Percentiles rank a stretch among this genome's conserved stretches.
Conservation (phyloP, 2,888 invertebrate species). For the Papilio protenor region DNA sequence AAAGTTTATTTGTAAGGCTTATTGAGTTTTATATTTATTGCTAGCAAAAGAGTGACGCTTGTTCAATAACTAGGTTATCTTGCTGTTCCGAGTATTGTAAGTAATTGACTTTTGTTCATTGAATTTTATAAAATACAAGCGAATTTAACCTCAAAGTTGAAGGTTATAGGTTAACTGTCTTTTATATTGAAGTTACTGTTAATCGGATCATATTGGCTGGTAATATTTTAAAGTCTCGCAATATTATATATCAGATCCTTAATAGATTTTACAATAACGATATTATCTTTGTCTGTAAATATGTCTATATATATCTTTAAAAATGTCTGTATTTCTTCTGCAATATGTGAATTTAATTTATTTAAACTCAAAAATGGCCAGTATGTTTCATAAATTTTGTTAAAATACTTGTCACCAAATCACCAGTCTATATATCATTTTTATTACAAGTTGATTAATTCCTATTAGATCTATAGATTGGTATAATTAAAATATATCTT, state of each 20-base stretch:
- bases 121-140: constrained; percentile 8
- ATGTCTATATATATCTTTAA: too few species aligned
- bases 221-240: background rate
- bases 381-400: too few species aligned
- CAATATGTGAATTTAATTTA: too few species aligned
- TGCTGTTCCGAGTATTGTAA: background rate
- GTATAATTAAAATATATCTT: constrained; percentile 1
- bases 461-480: background rate
- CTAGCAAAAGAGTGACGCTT: background rate
- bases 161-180: constrained; percentile 29
- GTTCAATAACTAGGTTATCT: background rate
- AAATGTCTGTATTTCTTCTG: too few species aligned
- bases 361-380: too few species aligned
- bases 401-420: too few species aligned
- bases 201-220: constrained; percentile 1
- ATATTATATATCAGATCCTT: background rate
- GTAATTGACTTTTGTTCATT: constrained; percentile 17
- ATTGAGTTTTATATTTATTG: too few species aligned
- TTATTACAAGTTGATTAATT: background rate
- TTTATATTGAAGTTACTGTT: constrained; percentile 2
- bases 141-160: constrained; percentile 3
- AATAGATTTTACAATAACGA: background rate
- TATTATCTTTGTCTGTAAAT: too few species aligned
- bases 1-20: too few species aligned
- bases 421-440: background rate